phyloP scores from a whole-genome alignment of 1,140 invertebrate species.

The Trialeurodes vaporariorum region DNA sequence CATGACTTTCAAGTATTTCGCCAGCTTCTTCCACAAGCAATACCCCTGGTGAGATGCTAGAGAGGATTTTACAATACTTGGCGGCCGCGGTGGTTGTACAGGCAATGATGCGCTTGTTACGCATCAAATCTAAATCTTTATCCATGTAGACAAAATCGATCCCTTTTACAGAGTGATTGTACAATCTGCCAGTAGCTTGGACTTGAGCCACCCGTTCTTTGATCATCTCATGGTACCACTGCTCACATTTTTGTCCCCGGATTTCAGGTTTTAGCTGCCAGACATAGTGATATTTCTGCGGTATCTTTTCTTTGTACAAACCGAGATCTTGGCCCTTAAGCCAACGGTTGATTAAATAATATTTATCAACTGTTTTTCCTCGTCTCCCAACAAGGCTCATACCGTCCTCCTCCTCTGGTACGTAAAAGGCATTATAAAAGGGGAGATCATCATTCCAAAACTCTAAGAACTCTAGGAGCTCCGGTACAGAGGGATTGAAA shows the following conservation, averaged over 20 bases:
- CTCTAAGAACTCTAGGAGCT: neutral
- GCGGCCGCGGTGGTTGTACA: neutral
- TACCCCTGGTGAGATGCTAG: neutral
- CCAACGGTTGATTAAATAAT: neutral
- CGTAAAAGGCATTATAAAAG: neutral
- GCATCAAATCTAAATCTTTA: neutral
- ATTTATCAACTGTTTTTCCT: neutral
- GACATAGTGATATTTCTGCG: neutral
- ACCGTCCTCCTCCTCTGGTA: neutral
- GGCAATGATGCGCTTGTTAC: neutral
- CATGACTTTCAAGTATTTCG: slow-evolving; percentile 65
- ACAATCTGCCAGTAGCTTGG: neutral
- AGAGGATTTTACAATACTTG: neutral
- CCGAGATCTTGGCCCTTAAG: neutral
- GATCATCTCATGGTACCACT: neutral
- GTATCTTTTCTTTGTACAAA: neutral
- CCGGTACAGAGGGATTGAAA: neutral
- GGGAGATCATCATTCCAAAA: neutral
- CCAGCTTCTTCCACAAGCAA: slow-evolving; percentile 71
- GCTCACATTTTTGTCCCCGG: neutral
- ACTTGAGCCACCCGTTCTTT: neutral
- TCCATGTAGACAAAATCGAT: neutral
- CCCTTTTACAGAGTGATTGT: neutral
- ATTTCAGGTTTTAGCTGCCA: neutral
- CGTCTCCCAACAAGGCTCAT: neutral